A percentile compares a stretch with the other conserved stretches of the same genome.
These are phyloP conservation scores for Scolopax mira DNA, from an alignment of 2,113 vertebrate genomes.

Conservation along the genomic window DNA sequence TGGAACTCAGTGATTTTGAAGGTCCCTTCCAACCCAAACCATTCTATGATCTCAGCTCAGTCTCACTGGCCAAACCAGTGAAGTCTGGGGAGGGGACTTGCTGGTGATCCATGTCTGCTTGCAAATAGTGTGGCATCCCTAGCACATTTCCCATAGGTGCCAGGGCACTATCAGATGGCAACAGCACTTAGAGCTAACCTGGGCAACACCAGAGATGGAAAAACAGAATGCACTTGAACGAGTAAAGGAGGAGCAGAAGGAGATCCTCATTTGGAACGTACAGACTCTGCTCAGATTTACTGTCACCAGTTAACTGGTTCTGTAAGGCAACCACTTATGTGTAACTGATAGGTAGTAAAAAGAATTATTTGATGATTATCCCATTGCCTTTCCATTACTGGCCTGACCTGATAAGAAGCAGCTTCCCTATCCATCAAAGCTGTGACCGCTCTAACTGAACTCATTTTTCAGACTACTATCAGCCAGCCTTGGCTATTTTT, in stretches of 20 bases:
- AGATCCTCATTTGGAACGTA: background rate
- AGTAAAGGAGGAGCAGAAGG: background rate
- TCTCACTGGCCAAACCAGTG: background rate
- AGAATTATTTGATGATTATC: slow-evolving; percentile 66
- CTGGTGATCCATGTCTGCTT: background rate
- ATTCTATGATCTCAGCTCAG: background rate
- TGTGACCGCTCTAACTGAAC: slow-evolving; percentile 42
- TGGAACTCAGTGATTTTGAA: too few species aligned
- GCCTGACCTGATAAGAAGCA: slow-evolving; percentile 62
- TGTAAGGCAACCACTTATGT: slow-evolving; percentile 59
- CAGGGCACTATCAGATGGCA: background rate
- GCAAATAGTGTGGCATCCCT: background rate
- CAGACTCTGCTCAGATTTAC: slow-evolving; percentile 28
- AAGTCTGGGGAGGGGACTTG: background rate
- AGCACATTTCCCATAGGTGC: background rate
- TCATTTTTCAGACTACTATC: slow-evolving; percentile 67
- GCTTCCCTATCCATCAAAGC: slow-evolving; percentile 53
- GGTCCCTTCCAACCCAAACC: too few species aligned
- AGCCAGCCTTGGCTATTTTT: slow-evolving; percentile 67
- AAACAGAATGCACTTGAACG: background rate
- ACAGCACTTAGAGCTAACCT: background rate
- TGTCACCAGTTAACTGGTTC: slow-evolving; percentile 55
- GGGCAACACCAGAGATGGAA: background rate
- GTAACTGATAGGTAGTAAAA: slow-evolving; percentile 64
- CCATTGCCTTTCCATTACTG: slow-evolving; percentile 67